Evolutionary conservation across 2,888 invertebrate species (phyloP), one percentile per base, ranked within the genome.

Genomic region (Tetropium fuscum): DNA sequence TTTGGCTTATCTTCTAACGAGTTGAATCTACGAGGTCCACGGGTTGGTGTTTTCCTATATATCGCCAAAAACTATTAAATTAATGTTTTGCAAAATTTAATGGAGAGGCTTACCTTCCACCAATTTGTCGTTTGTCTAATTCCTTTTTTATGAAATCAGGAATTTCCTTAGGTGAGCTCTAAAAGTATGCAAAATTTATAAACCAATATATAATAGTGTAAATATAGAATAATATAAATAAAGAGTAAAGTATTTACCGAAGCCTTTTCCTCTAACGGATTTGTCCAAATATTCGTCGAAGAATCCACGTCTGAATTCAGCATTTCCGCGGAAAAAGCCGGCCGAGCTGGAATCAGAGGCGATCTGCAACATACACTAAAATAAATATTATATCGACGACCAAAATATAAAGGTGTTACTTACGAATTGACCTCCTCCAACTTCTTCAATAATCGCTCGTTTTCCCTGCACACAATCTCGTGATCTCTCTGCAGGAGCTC

Each of bases 351-450:
- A 75, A 93, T 92, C 72, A 94, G 87, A 1, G 94, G 94, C 1
- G 93, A 93, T 64, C 94, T 88, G 68, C 91, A 88, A 82, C 92
- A 93, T 36, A 91, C 92, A 69, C 92, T 93, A 84, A 62, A 66
- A 67, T 73, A 69, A 66, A 68, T 62, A 66, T 62, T 63, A 13
- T 59, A 53, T 60, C 61, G 53, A 64, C 63, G 63, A 63, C 20
- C 6, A 36, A 48, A 41, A 44, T 11, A 27, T 48, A 11, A 36
- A 38, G 13, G 32, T 44, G 6, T 45, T 61, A 88, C 90, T 88
- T 83, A 94, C 93, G 89, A 88, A 81, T 93, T 93, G 57, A 93
- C 92, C 81, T 94, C 93, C 80, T 96, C 95, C 51, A 97, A 82
- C 81, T 95, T 94, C 80, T 91, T 93, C 51, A 94, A 82, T 59